Evolutionary conservation across 1,140 invertebrate species (phyloP).

Genomic region (Atopsyche davidsoni): DNA sequence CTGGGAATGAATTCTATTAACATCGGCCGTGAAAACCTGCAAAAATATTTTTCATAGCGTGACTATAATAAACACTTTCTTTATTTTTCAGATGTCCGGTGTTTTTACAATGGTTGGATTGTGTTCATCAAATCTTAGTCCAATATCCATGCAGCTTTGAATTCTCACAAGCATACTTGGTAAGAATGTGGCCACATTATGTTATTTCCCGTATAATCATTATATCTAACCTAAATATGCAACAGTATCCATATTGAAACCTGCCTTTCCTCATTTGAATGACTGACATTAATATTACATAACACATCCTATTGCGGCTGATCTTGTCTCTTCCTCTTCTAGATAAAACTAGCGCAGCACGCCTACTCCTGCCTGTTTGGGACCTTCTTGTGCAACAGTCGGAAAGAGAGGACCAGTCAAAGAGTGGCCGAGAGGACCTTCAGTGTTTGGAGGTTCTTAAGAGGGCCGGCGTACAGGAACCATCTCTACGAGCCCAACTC

Average conservation of each 20-base stretch:
- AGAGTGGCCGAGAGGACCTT: conserved; percentile 67
- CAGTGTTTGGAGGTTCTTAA: conserved; percentile 84
- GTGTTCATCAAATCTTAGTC: conserved; percentile 83
- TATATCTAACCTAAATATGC: no score
- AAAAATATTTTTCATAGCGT: conserved; percentile 1
- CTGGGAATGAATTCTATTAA: no score
- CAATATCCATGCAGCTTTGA: conserved; percentile 94
- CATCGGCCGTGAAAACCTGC: no score
- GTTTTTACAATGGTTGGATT: conserved; percentile 97
- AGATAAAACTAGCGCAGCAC: conserved; percentile 94
- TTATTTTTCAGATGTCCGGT: conserved; percentile 67
- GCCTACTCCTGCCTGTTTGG: conserved; percentile 94
- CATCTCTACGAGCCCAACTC: conserved; percentile 65
- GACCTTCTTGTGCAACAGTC: conserved; percentile 91
- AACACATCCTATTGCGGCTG: no score
- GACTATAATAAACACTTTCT: neutral
- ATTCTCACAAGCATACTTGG: conserved; percentile 89
- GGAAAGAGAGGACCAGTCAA: conserved; percentile 64
- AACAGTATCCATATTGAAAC: no score
- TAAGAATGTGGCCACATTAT: no score
- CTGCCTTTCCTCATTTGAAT: no score
- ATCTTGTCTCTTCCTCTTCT: conserved; percentile 38
- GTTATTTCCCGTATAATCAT: no score
- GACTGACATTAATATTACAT: no score
- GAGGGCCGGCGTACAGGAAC: conserved; percentile 73